Base-by-base conservation (phyloP, 2,797 vertebrate genomes). In the Ctenochaetus hawaiiensis region DNA sequence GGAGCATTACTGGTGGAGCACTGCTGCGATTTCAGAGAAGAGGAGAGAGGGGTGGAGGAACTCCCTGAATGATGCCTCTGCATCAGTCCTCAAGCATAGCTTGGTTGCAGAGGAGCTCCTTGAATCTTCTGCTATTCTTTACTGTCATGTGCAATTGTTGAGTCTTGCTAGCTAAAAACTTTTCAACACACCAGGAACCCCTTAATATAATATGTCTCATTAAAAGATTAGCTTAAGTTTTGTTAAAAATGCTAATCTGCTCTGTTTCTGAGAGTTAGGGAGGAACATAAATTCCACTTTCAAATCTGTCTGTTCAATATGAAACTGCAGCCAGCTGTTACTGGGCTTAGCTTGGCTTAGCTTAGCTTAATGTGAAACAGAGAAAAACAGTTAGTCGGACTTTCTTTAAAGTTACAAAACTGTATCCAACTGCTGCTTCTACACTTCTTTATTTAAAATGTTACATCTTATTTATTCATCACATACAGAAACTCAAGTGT, bases 1-100 rank as follows among this genome's bases (percentile, higher is more conserved):
- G 74, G 69, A 81, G 53, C 54, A 65, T 43, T 65, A 72, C 75
- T 72, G 68, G 56, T 60, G 8, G 12, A 75, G 51, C 68, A 47
- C 45, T 7, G 64, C 62, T 82, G 76, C 12, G 10, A 75, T 77
- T 62, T 71, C 45, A 66, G 22, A 63, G 62, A 47, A 62, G 58
- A 60, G 10, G 22, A 48, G 59, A 47, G 12, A 60, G 44, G 67
- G 60, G 37, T 47, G 59, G 54, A 83, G 61, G 58, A 81, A 68
- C 58, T 70, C 70, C 63, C 59, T 70, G 60, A 80, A 63, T 70
- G 60, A 37, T 30, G 41, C 16, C 0, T 41, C 57, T 20, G 9
- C 58, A 60, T 78, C 67, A 62, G 72, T 43, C 52, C 37, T 81
- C 30, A 67, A 52, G 17, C 53, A 52, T 49, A 45, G 65, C 8